Percentiles rank a stretch among this genome's conserved stretches.
Evolutionary conservation across 2,113 vertebrate genomes (phyloP).

Genomic region (Solea senegalensis): DNA sequence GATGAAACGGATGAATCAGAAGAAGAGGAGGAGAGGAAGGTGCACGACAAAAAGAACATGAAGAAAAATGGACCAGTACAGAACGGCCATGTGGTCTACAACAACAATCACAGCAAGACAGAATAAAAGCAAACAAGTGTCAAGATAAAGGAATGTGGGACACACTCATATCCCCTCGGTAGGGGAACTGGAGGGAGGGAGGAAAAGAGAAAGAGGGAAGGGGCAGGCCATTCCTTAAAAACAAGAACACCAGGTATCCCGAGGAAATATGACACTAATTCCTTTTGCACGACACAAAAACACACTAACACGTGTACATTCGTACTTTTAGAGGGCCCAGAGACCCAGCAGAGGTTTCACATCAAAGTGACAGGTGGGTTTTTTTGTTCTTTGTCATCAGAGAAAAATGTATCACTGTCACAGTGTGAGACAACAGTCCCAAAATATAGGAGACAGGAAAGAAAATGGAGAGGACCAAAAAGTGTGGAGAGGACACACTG

Average conservation of each 20-base stretch:
- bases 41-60: conserved; percentile 71
- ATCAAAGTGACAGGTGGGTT: conserved; percentile 16
- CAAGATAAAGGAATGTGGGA: conserved; percentile 19
- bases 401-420: conserved; percentile 33
- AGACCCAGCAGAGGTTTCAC: conserved; percentile 47
- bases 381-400: conserved; percentile 36
- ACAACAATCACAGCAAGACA: conserved; percentile 89
- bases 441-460: conserved; percentile 23
- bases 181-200: conserved; percentile 37
- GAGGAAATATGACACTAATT: conserved; percentile 59
- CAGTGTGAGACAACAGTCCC: conserved; percentile 30
- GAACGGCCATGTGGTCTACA: conserved; percentile 87
- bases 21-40: conserved; percentile 87
- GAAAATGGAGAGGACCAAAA: conserved; percentile 52
- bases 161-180: conserved; percentile 55
- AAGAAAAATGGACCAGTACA: conserved; percentile 84
- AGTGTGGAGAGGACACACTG: conserved; percentile 28
- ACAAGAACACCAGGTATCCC: conserved; percentile 48
- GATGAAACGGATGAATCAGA: conserved; percentile 93
- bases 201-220: conserved; percentile 10
- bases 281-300: conserved; percentile 44
- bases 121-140: conserved; percentile 65
- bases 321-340: conserved; percentile 48
- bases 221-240: conserved; percentile 41
- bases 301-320: conserved; percentile 38